Conservation (phyloP, 1,140 invertebrate genomes). For the Chrysomallon squamiferum region DNA sequence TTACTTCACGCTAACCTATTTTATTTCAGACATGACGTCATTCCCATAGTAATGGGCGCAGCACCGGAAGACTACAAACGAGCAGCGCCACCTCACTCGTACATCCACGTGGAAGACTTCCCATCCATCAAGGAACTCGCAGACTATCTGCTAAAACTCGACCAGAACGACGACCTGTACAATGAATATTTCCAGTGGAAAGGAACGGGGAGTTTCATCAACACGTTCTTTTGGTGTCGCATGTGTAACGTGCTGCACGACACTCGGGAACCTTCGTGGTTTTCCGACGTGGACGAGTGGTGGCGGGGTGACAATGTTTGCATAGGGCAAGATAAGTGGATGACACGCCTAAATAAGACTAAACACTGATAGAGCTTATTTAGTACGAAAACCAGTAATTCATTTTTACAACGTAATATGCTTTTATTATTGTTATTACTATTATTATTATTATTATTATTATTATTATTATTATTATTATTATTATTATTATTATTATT, state of each 20-base stretch:
- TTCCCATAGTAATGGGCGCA: conserved; percentile 69
- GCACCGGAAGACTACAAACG: conserved; percentile 63
- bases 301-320: conserved; percentile 48
- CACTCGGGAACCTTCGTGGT: conserved; percentile 18
- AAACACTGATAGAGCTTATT: too few species aligned
- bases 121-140: conserved; percentile 86
- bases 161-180: conserved; percentile 57
- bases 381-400: too few species aligned
- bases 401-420: too few species aligned
- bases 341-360: too few species aligned
- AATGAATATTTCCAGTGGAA: conserved; percentile 64
- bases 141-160: conserved; percentile 77
- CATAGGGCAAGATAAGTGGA: conserved; percentile 42
- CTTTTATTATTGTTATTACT: too few species aligned
- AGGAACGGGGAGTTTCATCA: conserved; percentile 49
- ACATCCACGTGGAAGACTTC: conserved; percentile 96
- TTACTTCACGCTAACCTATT: too few species aligned
- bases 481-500: too few species aligned
- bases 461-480: too few species aligned
- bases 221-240: conserved; percentile 86
- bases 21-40: conserved; percentile 58
- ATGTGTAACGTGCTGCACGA: conserved; percentile 74
- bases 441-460: too few species aligned
- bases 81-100: conserved; percentile 75
- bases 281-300: conserved; percentile 43